Evolutionary conservation across 2,113 vertebrate genomes (phyloP).

Genomic region (Arvicanthis niloticus): DNA sequence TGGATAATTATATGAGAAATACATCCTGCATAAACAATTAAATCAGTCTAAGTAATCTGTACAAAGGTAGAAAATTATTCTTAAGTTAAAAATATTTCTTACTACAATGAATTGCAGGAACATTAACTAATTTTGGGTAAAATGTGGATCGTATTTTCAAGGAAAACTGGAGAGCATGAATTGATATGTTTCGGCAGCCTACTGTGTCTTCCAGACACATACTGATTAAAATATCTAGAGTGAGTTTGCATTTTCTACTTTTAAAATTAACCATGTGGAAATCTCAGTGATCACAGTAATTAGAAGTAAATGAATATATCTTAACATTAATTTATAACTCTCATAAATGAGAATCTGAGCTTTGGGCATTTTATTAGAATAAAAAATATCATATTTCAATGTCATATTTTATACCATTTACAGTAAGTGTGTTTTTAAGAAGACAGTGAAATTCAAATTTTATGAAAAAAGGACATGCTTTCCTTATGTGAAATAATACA

Average conservation of each 20-base stretch:
- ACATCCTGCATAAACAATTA: neutral
- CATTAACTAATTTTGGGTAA: neutral
- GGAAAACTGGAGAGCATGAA: neutral
- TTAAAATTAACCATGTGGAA: conserved; percentile 82
- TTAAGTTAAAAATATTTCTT: neutral
- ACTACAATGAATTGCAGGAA: neutral
- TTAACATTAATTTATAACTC: conserved; percentile 77
- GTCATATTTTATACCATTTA: conserved; percentile 42
- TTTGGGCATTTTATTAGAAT: conserved; percentile 64
- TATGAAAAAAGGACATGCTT: neutral
- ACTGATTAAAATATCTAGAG: conserved; percentile 36
- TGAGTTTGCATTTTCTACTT: conserved; percentile 63
- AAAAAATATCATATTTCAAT: conserved; percentile 46
- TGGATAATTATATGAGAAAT: neutral
- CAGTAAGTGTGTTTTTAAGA: conserved; percentile 57
- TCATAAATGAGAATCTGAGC: conserved; percentile 52
- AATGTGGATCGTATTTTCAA: neutral
- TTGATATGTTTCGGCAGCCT: neutral
- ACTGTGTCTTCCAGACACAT: neutral
- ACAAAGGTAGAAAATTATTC: neutral
- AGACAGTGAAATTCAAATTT: neutral
- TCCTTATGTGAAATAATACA: neutral
- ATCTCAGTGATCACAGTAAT: conserved; percentile 74
- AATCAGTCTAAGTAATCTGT: neutral
- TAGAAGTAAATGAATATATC: conserved; percentile 78